Evolutionary conservation across 2,113 vertebrate genomes (phyloP).

Genomic region (Halichoeres trimaculatus): DNA sequence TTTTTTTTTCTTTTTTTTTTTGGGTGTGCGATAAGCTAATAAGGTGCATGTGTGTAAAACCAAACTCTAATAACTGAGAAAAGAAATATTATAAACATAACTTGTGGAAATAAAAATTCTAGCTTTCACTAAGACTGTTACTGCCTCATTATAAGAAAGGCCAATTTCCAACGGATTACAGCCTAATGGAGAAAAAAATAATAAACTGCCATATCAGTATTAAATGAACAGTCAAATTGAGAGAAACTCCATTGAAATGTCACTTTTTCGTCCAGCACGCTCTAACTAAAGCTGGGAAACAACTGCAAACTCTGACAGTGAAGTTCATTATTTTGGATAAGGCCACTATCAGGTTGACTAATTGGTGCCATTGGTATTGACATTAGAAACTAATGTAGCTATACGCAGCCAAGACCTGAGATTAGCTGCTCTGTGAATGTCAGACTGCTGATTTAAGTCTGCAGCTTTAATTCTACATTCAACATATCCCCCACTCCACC

Average conservation of each 20-base stretch:
- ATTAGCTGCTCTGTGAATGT: conserved; percentile 1
- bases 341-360: conserved; percentile 34
- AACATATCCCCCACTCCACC: background rate
- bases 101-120: no score
- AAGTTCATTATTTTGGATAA: conserved; percentile 41
- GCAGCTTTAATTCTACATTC: background rate
- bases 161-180: conserved; percentile 1
- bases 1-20: background rate
- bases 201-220: background rate
- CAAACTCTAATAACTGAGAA: background rate
- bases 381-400: conserved; percentile 22
- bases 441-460: conserved; percentile 18
- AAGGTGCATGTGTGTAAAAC: background rate
- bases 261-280: background rate
- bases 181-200: background rate
- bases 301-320: conserved; percentile 19
- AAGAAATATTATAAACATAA: background rate
- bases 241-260: background rate
- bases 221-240: background rate
- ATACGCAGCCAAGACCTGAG: conserved; percentile 3
- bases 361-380: conserved; percentile 41
- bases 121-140: background rate
- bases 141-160: background rate
- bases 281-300: conserved; percentile 4
- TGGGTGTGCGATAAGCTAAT: background rate